Evolutionary conservation across 2,113 vertebrate genomes (phyloP).

Genomic region (Urocynchramus pylzowi): DNA sequence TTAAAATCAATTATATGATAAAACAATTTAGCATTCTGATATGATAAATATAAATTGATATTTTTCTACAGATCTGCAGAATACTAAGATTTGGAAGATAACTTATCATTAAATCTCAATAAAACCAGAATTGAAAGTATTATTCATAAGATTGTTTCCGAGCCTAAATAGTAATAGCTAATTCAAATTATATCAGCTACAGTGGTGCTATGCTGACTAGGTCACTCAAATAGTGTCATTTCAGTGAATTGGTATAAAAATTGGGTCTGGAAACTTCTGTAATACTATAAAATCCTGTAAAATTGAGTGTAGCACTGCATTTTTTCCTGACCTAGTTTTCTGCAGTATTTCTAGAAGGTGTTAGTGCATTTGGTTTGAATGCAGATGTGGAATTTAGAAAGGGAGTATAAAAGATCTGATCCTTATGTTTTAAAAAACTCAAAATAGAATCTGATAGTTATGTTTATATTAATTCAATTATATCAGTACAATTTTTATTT

Average conservation of each 20-base stretch:
- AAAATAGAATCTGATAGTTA: not conserved
- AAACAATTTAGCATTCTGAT: not conserved
- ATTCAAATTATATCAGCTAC: not conserved
- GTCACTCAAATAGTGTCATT: not conserved
- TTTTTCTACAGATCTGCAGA: not conserved
- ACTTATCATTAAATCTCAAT: not conserved
- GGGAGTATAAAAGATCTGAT: not conserved
- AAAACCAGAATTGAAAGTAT: not conserved
- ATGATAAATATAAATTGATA: not conserved
- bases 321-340: conserved; percentile 22
- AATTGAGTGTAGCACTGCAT: not conserved
- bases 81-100: not conserved
- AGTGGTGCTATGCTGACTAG: not conserved
- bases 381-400: not conserved
- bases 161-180: not conserved
- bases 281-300: not conserved
- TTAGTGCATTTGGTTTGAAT: not conserved
- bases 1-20: not conserved
- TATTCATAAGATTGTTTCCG: not conserved
- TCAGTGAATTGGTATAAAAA: not conserved
- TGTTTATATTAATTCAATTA: not conserved
- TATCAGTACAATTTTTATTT: not conserved
- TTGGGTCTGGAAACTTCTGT: not conserved
- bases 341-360: not conserved
- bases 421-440: not conserved